Conservation (phyloP, 2,888 invertebrate species). For the Pristionchus exspectatus region DNA sequence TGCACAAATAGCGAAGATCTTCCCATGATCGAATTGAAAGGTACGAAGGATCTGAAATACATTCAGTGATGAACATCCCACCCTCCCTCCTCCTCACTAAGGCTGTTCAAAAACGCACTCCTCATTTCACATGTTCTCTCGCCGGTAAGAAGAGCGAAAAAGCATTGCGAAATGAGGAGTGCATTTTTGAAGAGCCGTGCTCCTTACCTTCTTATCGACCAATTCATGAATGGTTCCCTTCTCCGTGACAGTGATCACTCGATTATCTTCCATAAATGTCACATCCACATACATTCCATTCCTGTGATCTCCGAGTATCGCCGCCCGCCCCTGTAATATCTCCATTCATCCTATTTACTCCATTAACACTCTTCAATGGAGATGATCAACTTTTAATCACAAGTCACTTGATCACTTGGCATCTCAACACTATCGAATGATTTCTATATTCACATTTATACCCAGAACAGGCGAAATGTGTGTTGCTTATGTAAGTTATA, state of each 20-base stretch:
- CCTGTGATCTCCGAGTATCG: constrained; percentile 21
- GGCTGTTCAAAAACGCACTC: too few relatives aligned
- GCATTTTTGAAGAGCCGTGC: too few relatives aligned
- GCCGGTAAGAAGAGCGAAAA: neutral
- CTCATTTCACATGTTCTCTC: neutral
- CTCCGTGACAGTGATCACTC: constrained; percentile 35
- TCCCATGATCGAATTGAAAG: neutral
- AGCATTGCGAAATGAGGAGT: too few relatives aligned
- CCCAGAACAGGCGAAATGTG: too few relatives aligned
- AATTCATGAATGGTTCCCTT: constrained; percentile 42
- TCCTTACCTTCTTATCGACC: constrained; percentile 50
- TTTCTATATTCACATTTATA: too few relatives aligned
- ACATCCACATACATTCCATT: constrained; percentile 34
- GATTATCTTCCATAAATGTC: constrained; percentile 10
- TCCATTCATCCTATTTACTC: too few relatives aligned
- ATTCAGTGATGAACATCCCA: neutral
- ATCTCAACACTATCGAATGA: too few relatives aligned
- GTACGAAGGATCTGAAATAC: constrained; percentile 19
- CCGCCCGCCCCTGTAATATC: constrained; percentile 31
- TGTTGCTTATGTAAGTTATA: too few relatives aligned
- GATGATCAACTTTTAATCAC: too few relatives aligned
- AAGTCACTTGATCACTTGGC: too few relatives aligned
- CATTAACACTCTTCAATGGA: neutral
- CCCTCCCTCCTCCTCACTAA: neutral
- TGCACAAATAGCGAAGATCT: constrained; percentile 21